Conservation (phyloP, 2,113 vertebrate species). For the Dromas ardeola region DNA sequence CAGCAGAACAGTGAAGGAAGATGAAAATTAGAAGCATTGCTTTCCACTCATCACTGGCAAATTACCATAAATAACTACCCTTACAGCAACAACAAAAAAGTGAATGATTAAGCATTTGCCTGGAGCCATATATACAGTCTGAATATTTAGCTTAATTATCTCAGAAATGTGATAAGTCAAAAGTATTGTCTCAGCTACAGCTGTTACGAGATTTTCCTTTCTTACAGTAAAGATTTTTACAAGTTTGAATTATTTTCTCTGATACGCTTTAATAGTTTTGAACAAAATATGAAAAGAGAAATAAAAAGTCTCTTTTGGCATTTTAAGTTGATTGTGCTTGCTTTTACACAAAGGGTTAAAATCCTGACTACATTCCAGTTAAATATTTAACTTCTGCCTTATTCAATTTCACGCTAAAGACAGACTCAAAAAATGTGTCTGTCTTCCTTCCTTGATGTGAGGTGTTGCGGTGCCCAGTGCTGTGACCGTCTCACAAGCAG, state of each 20-base stretch:
- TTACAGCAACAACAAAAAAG: neutral
- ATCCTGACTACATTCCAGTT: neutral
- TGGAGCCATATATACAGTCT: neutral
- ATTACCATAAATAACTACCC: conserved; percentile 42
- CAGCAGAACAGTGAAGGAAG: neutral
- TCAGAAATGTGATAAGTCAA: conserved; percentile 1
- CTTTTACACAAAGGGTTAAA: neutral
- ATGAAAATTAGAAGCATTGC: neutral
- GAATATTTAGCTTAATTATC: conserved; percentile 61
- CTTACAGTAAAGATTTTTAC: neutral
- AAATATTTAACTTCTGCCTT: neutral
- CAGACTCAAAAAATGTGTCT: neutral
- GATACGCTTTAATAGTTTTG: neutral
- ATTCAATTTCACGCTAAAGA: neutral
- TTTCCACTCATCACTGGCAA: conserved; percentile 35
- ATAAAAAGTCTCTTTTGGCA: neutral
- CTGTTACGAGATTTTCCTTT: neutral
- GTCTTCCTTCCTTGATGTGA: neutral
- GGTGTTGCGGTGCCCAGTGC: neutral
- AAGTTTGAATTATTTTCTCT: neutral
- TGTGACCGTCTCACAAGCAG: neutral
- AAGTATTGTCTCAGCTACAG: neutral
- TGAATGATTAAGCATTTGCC: conserved; percentile 38
- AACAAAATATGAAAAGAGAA: neutral
- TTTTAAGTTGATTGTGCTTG: neutral